Evolutionary conservation across 2,888 invertebrate genomes (phyloP), one percentile per base, ranked within the genome.

Genomic region (Troides oblongomaculatus): DNA sequence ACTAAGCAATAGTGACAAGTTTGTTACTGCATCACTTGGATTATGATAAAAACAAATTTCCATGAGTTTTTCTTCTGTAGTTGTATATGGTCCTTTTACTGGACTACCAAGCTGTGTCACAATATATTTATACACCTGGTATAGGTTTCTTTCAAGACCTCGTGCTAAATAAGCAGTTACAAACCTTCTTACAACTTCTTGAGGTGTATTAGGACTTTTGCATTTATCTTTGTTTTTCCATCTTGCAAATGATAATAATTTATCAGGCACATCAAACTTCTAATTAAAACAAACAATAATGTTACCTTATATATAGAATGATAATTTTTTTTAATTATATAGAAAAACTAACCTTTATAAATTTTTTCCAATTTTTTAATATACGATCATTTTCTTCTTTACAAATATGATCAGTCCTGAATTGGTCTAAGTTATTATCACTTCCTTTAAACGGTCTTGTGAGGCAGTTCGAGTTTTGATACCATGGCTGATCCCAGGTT

Each of bases 401-500:
- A n/a, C 79, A 79, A 46, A 91, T 79, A 25, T 79, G 76, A 66
- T 85, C 86, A 39, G 79, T 84, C 17, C 75, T 76, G 76, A 80
- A 87, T 61, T 73, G 68, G 43, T 80, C 77, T 17, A 43, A 14
- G 61, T 74, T 62, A n/a, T 74, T 62, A 66, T 74, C 69, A 21
- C 18, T 66, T 62, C 66, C 71, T 66, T 80, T 74, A 8, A 84
- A 62, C 61, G 80, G 78, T 46, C 85, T 78, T 23, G 87, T 83
- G 3, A 87, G 71, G 23, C 80, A 76, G 57, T 74, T 79, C 23
- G 78, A 71, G 64, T 76, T 69, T 78, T 90, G 91, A 75, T 89
- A 91, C 90, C 89, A 90, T 7, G 91, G 91, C 72, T 82, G 85
- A 8, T 81, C 73, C 91, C 91, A 91, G 57, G 81, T 79, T 68